A percentile compares a stretch with the other conserved stretches of the same genome.
phyloP scores from a whole-genome alignment of 2,113 vertebrate species.

The Hemichromis elongatus region DNA sequence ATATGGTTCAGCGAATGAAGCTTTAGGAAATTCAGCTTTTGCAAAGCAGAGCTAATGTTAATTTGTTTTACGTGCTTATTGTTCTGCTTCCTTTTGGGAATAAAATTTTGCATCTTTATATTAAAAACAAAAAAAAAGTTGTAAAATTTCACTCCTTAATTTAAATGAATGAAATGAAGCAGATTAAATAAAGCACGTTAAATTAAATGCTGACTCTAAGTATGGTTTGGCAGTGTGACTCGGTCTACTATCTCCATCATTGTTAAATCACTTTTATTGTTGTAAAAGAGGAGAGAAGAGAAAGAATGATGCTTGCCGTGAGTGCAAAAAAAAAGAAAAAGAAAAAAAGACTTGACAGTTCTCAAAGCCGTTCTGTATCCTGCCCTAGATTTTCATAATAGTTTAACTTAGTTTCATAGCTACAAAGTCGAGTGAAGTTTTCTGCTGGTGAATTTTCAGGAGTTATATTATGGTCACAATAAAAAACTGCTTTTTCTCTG shows the following conservation, averaged over 20 bases:
- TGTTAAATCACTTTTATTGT: neutral
- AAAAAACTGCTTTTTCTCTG: neutral
- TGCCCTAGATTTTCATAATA: constrained; percentile 5
- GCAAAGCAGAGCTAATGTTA: neutral
- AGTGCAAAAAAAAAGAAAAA: neutral
- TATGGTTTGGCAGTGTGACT: neutral
- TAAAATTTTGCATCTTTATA: neutral
- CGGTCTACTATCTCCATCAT: neutral
- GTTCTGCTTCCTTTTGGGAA: neutral
- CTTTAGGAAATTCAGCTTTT: too few relatives aligned
- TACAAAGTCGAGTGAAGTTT: neutral
- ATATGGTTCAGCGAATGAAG: neutral
- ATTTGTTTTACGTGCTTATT: neutral
- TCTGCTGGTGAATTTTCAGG: neutral
- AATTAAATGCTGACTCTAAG: neutral
- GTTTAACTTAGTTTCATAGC: neutral
- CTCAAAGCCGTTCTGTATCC: neutral
- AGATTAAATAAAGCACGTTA: neutral
- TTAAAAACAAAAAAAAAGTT: neutral
- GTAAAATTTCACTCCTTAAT: neutral
- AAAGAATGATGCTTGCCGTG: neutral
- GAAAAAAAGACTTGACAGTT: neutral
- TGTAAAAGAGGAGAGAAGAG: neutral
- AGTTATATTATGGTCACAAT: neutral
- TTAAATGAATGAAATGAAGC: neutral